Conservation (phyloP, 1,140 invertebrate species). For the Drosophila gunungcola region DNA sequence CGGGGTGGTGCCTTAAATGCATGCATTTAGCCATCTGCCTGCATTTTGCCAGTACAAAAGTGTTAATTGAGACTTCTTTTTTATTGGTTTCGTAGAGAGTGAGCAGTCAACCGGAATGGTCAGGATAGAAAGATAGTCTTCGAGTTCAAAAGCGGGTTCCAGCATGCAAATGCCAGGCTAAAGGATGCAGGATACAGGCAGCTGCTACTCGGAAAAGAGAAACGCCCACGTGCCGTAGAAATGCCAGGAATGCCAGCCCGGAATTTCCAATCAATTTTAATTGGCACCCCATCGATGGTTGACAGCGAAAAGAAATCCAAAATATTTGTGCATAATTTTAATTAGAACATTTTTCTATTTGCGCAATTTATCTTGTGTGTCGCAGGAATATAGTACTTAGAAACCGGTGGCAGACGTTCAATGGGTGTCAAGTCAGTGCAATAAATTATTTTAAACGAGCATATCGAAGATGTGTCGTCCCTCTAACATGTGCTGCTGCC, state of each 20-base stretch:
- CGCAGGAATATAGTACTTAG: constrained; percentile 22
- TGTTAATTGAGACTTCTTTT: constrained; percentile 69
- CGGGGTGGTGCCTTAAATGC: constrained; percentile 75
- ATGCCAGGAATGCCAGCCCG: constrained; percentile 72
- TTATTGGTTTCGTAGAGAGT: constrained; percentile 29
- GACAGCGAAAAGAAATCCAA: constrained; percentile 60
- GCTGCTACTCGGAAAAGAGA: constrained; percentile 26
- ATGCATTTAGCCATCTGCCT: constrained; percentile 78
- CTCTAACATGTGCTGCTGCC: constrained; percentile 15
- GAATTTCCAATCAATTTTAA: constrained; percentile 84
- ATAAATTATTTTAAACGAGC: constrained; percentile 85
- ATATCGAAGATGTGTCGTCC: constrained; percentile 64
- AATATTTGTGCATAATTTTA: constrained; percentile 84
- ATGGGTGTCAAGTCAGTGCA: constrained; percentile 80
- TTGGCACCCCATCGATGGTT: constrained; percentile 82
- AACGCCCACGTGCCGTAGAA: constrained; percentile 69
- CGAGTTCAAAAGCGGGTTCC: constrained; percentile 17
- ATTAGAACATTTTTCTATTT: constrained; percentile 84
- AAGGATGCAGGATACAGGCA: constrained; percentile 31
- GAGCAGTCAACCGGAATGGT: constrained; percentile 56
- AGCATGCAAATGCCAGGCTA: constrained; percentile 58
- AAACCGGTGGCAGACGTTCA: constrained; percentile 64
- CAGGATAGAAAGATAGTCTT: constrained; percentile 20
- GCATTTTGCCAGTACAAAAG: constrained; percentile 63
- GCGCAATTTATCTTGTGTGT: constrained; percentile 75